Evolutionary conservation across 1,140 invertebrate species (phyloP).

Genomic region (Amyelois transitella): DNA sequence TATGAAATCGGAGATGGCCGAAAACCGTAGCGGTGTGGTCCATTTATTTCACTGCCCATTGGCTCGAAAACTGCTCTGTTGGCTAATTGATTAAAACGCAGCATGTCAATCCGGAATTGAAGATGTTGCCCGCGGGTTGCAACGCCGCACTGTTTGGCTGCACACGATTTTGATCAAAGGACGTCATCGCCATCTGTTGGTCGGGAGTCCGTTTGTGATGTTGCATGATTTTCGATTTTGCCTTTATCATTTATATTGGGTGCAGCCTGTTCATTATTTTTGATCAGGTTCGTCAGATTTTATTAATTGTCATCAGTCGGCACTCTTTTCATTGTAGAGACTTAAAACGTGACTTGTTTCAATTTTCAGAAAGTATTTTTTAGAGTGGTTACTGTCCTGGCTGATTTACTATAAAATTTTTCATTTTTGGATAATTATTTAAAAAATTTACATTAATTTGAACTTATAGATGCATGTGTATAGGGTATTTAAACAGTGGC

Average conservation of each 20-base stretch:
- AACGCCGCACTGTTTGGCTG: neutral
- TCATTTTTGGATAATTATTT: too few species aligned
- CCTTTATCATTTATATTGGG: neutral
- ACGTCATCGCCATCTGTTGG: constrained; percentile 1
- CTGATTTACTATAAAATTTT: too few species aligned
- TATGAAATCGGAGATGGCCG: constrained; percentile 50
- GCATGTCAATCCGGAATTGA: constrained; percentile 51
- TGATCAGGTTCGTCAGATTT: too few species aligned
- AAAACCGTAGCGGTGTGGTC: constrained; percentile 47
- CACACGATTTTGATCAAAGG: constrained; percentile 5
- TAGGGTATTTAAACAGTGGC: too few species aligned
- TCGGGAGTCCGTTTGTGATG: neutral
- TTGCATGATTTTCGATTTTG: neutral
- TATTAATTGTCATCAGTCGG: neutral
- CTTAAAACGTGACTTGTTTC: too few species aligned
- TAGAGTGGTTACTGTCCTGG: too few species aligned
- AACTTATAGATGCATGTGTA: too few species aligned
- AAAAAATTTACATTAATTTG: too few species aligned
- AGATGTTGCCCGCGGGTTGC: constrained; percentile 30
- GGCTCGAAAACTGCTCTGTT: constrained; percentile 53
- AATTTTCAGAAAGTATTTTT: too few species aligned
- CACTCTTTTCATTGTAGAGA: neutral
- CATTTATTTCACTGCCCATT: constrained; percentile 65
- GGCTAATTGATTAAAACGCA: constrained; percentile 71
- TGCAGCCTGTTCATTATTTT: too few species aligned